These are phyloP conservation scores for Pagetopsis macropterus DNA, from an alignment of 2,797 vertebrate genomes.

Conservation along the genomic window DNA sequence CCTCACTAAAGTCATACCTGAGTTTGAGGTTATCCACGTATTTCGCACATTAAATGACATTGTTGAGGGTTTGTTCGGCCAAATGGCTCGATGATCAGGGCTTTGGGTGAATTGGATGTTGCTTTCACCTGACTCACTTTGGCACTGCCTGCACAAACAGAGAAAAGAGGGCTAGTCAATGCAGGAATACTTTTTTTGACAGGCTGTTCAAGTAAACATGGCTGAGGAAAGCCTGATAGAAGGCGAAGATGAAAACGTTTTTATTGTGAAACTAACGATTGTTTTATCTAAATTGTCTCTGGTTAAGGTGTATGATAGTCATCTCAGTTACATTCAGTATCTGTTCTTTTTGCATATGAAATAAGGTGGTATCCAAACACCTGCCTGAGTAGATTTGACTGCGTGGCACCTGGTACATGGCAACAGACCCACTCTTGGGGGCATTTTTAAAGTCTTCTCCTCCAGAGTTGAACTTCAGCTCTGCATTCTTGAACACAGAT, in stretches of 20 bases:
- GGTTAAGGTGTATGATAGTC: background rate
- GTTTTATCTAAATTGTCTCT: background rate
- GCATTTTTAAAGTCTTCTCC: conserved; percentile 93
- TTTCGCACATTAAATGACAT: conserved; percentile 94
- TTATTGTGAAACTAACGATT: background rate
- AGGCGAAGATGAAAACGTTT: background rate
- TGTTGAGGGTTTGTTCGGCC: conserved; percentile 96
- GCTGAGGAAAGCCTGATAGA: too few relatives aligned
- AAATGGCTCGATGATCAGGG: conserved; percentile 95
- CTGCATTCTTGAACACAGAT: too few relatives aligned
- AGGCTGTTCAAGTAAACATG: too few relatives aligned
- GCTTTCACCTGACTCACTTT: conserved; percentile 90
- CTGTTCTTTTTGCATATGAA: background rate
- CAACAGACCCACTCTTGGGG: conserved; percentile 90
- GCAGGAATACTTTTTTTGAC: too few relatives aligned
- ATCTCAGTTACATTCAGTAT: background rate
- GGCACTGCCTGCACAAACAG: conserved; percentile 84
- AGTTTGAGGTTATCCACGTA: conserved; percentile 93
- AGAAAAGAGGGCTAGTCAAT: background rate
- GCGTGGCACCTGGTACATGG: conserved; percentile 83
- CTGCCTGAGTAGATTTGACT: conserved; percentile 91
- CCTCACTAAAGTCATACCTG: conserved; percentile 80
- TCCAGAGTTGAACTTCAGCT: conserved; percentile 88
- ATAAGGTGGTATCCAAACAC: conserved; percentile 68
- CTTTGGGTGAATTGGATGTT: conserved; percentile 90